Evolutionary conservation across 2,113 vertebrate species (phyloP).

Genomic region (Hippocampus comes): DNA sequence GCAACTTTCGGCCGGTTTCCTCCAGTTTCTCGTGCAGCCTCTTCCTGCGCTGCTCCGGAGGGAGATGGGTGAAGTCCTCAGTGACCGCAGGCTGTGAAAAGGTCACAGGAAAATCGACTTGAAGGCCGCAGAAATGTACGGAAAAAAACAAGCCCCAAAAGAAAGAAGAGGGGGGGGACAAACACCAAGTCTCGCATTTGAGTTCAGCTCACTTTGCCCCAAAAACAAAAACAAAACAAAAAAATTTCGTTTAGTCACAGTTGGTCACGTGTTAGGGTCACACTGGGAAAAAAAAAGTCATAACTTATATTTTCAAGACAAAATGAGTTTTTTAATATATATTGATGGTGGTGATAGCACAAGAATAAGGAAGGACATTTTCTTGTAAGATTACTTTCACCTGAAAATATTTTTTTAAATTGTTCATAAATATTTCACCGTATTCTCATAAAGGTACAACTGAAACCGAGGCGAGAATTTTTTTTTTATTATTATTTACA

Average conservation of each 20-base stretch:
- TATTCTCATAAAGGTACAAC: not conserved
- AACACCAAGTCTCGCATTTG: conserved; percentile 21
- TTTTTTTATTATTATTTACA: too few relatives aligned
- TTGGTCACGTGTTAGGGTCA: not conserved
- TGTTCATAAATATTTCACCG: too few relatives aligned
- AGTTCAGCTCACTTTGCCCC: conserved; percentile 25
- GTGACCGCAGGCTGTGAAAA: conserved; percentile 66
- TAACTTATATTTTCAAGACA: not conserved
- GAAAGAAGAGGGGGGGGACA: not conserved
- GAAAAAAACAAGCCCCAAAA: too few relatives aligned
- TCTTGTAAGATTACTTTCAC: too few relatives aligned
- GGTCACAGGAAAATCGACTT: conserved; percentile 27
- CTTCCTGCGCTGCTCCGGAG: conserved; percentile 95
- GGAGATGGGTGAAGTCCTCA: conserved; percentile 94
- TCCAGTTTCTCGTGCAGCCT: conserved; percentile 92
- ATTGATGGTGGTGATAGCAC: not conserved
- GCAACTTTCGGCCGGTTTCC: conserved; percentile 90
- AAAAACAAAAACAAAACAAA: not conserved
- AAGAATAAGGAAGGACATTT: not conserved
- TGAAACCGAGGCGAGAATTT: not conserved
- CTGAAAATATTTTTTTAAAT: too few relatives aligned
- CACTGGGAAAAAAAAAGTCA: not conserved
- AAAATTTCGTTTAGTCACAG: not conserved
- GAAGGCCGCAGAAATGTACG: not conserved
- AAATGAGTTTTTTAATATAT: too few relatives aligned